Base-by-base conservation (phyloP, 2,113 vertebrate genomes). In the Phalacrocorax carbo region DNA sequence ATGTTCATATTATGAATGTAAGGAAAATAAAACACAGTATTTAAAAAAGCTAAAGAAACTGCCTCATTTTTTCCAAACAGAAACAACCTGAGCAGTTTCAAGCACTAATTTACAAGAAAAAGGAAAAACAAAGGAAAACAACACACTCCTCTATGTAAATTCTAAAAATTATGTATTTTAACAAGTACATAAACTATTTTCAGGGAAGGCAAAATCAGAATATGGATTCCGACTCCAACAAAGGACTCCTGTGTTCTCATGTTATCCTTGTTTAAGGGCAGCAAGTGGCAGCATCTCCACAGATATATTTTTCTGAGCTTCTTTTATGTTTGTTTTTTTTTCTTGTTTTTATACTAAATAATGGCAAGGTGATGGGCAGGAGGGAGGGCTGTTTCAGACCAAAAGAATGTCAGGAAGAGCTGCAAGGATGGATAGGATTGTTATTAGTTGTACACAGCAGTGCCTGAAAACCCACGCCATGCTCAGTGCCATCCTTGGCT, bases 131-230 rank as follows among this genome's bases (percentile, higher is more conserved):
- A 73, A 58, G 36, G 9, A 62, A 72, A 90, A 68, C 42, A 22
- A 26, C 1, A 0, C 3, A 58, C 32, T 80, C 8, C 26, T 42
- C 42, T 13, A 26, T 27, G 2, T 2, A 52, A 71, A 18, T 72
- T 44, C 77, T 82, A 34, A 40, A 81, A 68, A 48, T 12, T 2
- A 57, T 17, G 12, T 11, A 61, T 73, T 91, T 75, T 86, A 80
- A 25, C 16, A 78, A 51, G 29, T 16, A 42, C 29, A 44, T 40
- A 26, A 82, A 73, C 17, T 34, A 15, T 65, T 52, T 75, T 18
- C 51, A 38, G 60, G 30, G 32, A 72, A 88, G 38, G 40, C 5
- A 73, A 48, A 82, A 69, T 6, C 2, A 10, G 29, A 66, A 10
- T 3, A 46, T 3, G 51, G 60, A 79, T 44, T 64, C 34, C 36